phyloP scores from a whole-genome alignment of 1,140 invertebrate genomes.

The Bombus sylvicola region DNA sequence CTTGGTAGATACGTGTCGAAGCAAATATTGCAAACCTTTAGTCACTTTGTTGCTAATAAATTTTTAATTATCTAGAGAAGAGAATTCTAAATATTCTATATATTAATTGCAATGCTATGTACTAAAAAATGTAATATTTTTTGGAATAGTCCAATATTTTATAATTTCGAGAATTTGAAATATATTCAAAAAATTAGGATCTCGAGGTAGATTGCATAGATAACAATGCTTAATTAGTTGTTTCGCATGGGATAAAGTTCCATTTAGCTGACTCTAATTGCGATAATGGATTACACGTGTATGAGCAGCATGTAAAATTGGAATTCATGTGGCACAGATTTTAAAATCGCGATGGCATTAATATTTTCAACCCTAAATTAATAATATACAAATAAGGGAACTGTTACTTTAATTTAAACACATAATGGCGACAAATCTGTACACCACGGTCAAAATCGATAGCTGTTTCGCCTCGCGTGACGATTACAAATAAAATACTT shows the following conservation, averaged over 20 bases:
- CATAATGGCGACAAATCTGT: conserved; percentile 19
- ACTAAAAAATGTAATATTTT: too few relatives aligned
- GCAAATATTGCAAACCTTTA: too few relatives aligned
- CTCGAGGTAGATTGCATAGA: not conserved
- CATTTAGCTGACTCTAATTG: not conserved
- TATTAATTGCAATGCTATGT: too few relatives aligned
- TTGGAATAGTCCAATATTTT: too few relatives aligned
- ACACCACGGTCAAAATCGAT: conserved; percentile 16
- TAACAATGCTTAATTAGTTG: not conserved
- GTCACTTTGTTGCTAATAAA: too few relatives aligned
- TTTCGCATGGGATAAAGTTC: not conserved
- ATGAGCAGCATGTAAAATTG: not conserved
- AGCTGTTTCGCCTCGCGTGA: conserved; percentile 34
- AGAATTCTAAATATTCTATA: too few relatives aligned
- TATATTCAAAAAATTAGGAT: not conserved
- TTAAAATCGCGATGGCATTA: not conserved
- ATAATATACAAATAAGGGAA: conserved; percentile 23
- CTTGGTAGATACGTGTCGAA: too few relatives aligned
- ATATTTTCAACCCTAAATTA: conserved; percentile 3
- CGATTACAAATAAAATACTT: conserved; percentile 31
- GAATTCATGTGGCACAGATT: not conserved
- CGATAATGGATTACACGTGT: not conserved
- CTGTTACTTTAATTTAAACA: conserved; percentile 10
- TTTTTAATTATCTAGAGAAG: too few relatives aligned
- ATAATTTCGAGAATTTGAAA: too few relatives aligned